Evolutionary conservation across 1,140 invertebrate genomes (phyloP).

Genomic region (Zeugodacus cucurbitae): DNA sequence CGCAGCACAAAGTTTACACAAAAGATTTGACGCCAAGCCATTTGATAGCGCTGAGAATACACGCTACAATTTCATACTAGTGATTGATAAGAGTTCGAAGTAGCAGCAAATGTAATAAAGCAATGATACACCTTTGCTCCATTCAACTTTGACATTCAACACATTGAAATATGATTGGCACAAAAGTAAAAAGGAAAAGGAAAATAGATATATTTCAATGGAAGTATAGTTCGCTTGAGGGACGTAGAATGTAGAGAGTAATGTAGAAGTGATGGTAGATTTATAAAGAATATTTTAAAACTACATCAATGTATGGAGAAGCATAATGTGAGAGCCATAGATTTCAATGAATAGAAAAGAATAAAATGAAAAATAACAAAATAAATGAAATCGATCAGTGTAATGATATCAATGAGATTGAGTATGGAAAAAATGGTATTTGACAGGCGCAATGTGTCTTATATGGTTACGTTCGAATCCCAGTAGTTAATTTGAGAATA

Average conservation of each 20-base stretch:
- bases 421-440: too few species aligned
- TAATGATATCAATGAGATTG: too few species aligned
- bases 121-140: not conserved
- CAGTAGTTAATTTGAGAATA: too few species aligned
- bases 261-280: not conserved
- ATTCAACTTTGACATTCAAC: not conserved
- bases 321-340: not conserved
- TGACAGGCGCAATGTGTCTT: too few species aligned
- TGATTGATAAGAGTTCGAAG: not conserved
- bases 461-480: too few species aligned
- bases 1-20: not conserved
- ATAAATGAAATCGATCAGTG: too few species aligned
- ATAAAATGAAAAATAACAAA: not conserved
- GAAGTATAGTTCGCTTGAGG: not conserved
- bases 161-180: not conserved
- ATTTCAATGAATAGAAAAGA: not conserved
- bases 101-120: not conserved
- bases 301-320: not conserved
- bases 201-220: not conserved
- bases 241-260: not conserved
- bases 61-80: not conserved
- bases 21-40: not conserved
- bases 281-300: not conserved
- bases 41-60: not conserved
- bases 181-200: too few species aligned